Evolutionary conservation across 2,888 invertebrate genomes (phyloP).

Genomic region (Mythimna lalbum): DNA sequence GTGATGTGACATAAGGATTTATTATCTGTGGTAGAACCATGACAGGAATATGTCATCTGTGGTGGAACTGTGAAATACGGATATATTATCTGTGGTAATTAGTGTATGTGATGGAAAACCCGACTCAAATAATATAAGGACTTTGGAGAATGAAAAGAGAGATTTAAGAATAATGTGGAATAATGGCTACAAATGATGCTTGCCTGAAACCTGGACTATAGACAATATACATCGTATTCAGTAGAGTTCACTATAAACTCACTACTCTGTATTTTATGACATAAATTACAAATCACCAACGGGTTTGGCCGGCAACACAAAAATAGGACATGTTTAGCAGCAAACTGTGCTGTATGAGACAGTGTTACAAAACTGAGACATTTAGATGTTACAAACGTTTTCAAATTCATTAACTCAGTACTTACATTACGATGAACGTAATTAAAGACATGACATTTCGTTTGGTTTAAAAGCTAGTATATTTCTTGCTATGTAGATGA

Average conservation of each 20-base stretch:
- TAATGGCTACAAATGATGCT: slow-evolving; percentile 24
- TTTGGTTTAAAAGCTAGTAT: not conserved
- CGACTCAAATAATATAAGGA: slow-evolving; percentile 8
- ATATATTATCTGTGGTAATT: slow-evolving; percentile 21
- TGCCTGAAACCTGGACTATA: slow-evolving; percentile 1
- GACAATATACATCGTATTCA: slow-evolving; percentile 3
- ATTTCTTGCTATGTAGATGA: not conserved
- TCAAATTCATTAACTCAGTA: not conserved
- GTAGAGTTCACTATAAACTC: slow-evolving; percentile 5
- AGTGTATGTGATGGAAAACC: slow-evolving; percentile 12
- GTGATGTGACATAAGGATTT: slow-evolving; percentile 9
- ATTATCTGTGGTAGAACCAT: slow-evolving; percentile 20
- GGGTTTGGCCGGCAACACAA: not conserved
- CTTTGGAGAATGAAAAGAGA: slow-evolving; percentile 3
- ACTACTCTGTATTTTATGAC: not conserved
- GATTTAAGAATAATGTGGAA: slow-evolving; percentile 7
- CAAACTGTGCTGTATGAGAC: slow-evolving; percentile 13
- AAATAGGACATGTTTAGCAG: not conserved
- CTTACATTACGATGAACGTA: not conserved
- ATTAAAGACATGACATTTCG: not conserved
- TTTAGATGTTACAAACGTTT: not conserved
- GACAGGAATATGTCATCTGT: slow-evolving; percentile 15
- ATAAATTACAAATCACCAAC: slow-evolving; percentile 1
- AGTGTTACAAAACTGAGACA: not conserved
- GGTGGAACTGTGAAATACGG: not conserved